Evolutionary conservation across 2,113 vertebrate genomes (phyloP), one percentile per base, ranked within the genome.

Genomic region (Motacilla alba): DNA sequence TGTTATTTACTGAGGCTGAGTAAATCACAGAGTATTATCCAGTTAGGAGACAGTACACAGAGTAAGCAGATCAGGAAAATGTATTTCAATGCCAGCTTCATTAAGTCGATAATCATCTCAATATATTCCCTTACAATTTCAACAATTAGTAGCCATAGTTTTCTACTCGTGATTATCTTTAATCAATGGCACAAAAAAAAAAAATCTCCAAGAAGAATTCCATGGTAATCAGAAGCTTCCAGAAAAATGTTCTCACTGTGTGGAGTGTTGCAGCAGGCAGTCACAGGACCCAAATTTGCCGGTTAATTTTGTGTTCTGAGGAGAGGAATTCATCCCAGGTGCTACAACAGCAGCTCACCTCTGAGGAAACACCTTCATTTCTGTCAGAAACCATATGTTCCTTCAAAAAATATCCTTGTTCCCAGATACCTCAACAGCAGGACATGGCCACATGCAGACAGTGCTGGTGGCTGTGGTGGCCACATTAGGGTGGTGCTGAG

Each of bases 101-200:
- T 97, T 96, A 94, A 95, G 88, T 92, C 15, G 85, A 96, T 95
- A 97, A 97, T 96, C 79, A 95, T 95, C 94, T 95, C 95, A 95
- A 94, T 96, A 95, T 94, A 95, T 96, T 96, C 91, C 89, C 64
- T 62, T 93, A 83, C 88, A 96, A 64, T 78, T 94, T 93, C 84
- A 88, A 93, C 90, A 96, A 96, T 97, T 96, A 96, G 91, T 90
- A 94, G 85, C 94, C 84, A n/a, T 60, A 81, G 64, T 67, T 96
- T 94, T 95, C 37, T 68, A 88, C 88, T 64, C 1, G 0, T 72
- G 41, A 86, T 92, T 91, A 79, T 80, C 68, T 94, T 96, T 60
- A 93, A 90, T 92, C 78, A 83, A 5, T 58, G 52, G 31, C 33
- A 58, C 22, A 62, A 80, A 90, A 76, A 75, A 76, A 75, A 76